Evolutionary conservation across 92 coral and sea anemone genomes (phyloP), one percentile per base, ranked within the genome.

Genomic region (Blastomussa wellsi): DNA sequence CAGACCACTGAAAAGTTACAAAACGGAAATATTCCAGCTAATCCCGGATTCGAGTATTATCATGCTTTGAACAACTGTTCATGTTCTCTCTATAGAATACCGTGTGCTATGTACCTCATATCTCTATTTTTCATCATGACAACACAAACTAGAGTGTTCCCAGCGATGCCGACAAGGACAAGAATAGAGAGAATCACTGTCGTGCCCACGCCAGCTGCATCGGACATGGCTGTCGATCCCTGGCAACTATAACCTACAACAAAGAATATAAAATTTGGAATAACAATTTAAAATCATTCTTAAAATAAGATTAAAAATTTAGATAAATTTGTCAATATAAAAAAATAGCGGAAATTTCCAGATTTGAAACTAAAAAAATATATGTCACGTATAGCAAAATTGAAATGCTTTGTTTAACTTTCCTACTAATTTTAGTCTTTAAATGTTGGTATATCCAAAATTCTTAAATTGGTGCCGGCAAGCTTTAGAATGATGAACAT

Each of bases 131-230:
- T 80, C 29, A 80, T 31, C 33, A 80, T 37, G 47, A 80, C 76
- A 70, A 67, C 49, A 67, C 84, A 80, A 69, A 80, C 76, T 12
- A 80, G 26, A 3, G 64, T 41, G 49, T 80, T 80, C 68, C 84
- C 84, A 68, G 68, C 65, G 59, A 80, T 5, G 44, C 84, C 51
- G 12, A 55, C 60, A 17, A 33, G 9, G 14, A 41, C 59, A 6
- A 80, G 37, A 22, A 68, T 41, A 10, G 76, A 69, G 42, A 29
- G 72, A 2, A 66, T 17, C 10, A 52, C n/a, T 19, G 74, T 70
- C 22, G 72, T 67, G 5, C 32, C n/a, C 31, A 80, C 47, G 22
- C 32, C 66, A 48, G 66, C 20, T 70, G 75, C 37, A 19, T 70
- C 75, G 12, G 75, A 19, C 75, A 70, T 70, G 68, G 57, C 57